These are phyloP conservation scores for Parauchenoglanis ngamensis DNA, from an alignment of 2,797 vertebrate genomes.

Conservation along the genomic window DNA sequence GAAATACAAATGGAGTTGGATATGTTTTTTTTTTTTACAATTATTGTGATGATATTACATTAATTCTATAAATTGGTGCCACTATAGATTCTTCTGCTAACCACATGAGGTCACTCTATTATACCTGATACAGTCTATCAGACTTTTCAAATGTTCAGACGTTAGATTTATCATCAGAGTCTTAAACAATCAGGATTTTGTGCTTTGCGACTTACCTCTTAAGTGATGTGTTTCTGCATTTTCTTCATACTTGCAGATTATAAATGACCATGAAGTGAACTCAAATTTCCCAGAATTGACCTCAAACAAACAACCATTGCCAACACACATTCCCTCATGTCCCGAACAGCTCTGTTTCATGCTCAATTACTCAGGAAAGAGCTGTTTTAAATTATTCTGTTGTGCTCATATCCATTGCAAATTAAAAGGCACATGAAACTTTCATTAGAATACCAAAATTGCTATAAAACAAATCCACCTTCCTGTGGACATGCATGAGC, in stretches of 20 bases:
- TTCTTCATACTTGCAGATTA: background rate
- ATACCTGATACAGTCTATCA: background rate
- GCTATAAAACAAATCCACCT: conserved; percentile 9
- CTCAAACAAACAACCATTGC: background rate
- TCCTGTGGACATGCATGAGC: background rate
- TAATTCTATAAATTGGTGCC: background rate
- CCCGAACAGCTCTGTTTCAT: background rate
- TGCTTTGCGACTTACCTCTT: background rate
- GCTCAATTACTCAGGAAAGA: background rate
- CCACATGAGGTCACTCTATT: conserved; percentile 11
- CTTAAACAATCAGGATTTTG: background rate
- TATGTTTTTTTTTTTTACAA: background rate
- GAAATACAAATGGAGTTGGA: background rate
- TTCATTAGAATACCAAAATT: background rate
- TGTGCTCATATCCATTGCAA: background rate
- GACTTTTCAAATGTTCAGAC: background rate
- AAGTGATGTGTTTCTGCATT: background rate
- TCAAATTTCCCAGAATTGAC: background rate
- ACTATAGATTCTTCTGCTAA: background rate
- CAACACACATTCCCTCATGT: background rate
- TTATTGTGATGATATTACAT: background rate
- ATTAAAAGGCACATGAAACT: background rate
- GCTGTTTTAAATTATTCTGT: conserved; percentile 15
- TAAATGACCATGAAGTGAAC: background rate
- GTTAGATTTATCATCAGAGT: background rate